Conservation (phyloP, 2,888 invertebrate genomes). For the Melanchra persicariae region DNA sequence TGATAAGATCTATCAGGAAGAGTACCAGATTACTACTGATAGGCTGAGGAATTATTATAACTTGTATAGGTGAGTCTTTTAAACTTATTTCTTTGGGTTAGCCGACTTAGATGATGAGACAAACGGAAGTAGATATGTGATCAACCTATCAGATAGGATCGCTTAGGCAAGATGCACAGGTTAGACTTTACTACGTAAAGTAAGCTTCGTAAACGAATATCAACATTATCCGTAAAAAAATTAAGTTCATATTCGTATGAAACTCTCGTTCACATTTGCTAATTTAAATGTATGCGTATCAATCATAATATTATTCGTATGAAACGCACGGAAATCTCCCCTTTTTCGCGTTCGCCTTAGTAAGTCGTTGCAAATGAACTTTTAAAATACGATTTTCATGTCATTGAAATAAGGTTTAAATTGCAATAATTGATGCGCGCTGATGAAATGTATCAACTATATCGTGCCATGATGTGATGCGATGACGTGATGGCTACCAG, state of each 20-base stretch:
- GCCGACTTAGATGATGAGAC: neutral
- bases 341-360: neutral
- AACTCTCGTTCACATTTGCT: neutral
- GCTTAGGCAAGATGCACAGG: neutral
- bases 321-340: neutral
- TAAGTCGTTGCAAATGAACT: no score
- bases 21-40: slow-evolving; percentile 94
- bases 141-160: neutral
- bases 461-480: no score
- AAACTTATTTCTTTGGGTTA: neutral
- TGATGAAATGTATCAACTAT: no score
- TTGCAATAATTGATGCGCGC: neutral
- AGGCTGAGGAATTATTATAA: slow-evolving; percentile 94
- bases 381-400: neutral
- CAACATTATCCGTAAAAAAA: neutral
- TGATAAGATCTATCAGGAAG: slow-evolving; percentile 92
- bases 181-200: neutral
- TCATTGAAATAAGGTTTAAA: neutral
- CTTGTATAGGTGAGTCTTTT: slow-evolving; percentile 89
- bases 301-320: neutral
- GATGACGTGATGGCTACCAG: neutral
- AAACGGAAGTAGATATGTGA: neutral
- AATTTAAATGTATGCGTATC: no score
- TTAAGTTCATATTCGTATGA: neutral
- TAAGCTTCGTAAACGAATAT: neutral